Percentiles rank a stretch among this genome's conserved stretches.
These are phyloP conservation scores for Platanista minor DNA, from an alignment of 2,113 vertebrate genomes.

Conservation along the genomic window DNA sequence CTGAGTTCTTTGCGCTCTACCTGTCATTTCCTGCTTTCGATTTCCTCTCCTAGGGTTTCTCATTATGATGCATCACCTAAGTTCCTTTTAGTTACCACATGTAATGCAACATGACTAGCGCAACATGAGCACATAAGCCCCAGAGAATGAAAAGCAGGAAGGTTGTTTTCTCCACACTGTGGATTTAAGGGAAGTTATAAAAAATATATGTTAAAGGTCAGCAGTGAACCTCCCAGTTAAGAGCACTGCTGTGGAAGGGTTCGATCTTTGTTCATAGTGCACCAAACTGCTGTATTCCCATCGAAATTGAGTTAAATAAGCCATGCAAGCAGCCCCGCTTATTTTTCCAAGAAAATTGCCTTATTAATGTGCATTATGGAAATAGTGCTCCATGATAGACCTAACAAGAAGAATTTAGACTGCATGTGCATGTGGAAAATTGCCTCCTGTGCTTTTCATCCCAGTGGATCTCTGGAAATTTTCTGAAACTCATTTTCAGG, in stretches of 20 bases:
- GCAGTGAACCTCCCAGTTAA: conserved; percentile 3
- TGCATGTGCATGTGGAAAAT: conserved; percentile 42
- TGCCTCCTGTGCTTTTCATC: conserved; percentile 41
- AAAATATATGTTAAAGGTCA: conserved; percentile 52
- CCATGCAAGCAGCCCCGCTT: conserved; percentile 11
- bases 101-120: conserved; percentile 60
- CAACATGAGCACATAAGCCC: conserved; percentile 45
- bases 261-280: conserved; percentile 1
- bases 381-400: conserved; percentile 53
- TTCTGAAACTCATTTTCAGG: conserved; percentile 48
- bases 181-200: conserved; percentile 35
- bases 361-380: conserved; percentile 67
- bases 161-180: conserved; percentile 40
- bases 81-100: conserved; percentile 17
- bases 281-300: conserved; percentile 13
- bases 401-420: conserved; percentile 56
- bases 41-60: neutral
- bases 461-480: neutral
- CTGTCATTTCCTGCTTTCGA: conserved; percentile 12
- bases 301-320: conserved; percentile 55
- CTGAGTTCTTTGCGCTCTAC: neutral
- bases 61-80: conserved; percentile 44
- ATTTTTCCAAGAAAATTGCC: conserved; percentile 61
- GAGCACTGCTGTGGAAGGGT: conserved; percentile 15
- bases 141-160: conserved; percentile 34